phyloP scores from a whole-genome alignment of 1,140 invertebrate genomes.

The Chrysomallon squamiferum region DNA sequence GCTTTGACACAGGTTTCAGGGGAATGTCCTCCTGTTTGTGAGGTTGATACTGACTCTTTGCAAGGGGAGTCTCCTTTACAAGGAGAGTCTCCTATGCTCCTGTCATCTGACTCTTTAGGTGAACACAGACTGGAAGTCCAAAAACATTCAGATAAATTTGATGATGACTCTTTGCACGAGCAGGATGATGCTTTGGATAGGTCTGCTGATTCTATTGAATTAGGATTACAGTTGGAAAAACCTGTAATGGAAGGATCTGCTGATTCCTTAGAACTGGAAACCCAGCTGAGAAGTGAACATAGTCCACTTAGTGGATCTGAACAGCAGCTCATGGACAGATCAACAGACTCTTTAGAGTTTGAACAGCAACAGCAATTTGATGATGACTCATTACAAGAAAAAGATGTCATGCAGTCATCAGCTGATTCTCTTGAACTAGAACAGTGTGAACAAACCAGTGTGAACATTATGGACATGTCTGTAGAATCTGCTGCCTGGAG shows the following conservation, averaged over 20 bases:
- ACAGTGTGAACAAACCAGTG: constrained; percentile 22
- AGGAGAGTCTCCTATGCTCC: constrained; percentile 54
- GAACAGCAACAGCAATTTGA: constrained; percentile 51
- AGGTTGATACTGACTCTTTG: constrained; percentile 69
- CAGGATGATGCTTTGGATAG: constrained; percentile 59
- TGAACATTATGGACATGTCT: constrained; percentile 50
- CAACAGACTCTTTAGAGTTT: constrained; percentile 72
- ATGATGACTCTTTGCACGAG: constrained; percentile 67
- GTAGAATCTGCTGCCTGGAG: constrained; percentile 47
- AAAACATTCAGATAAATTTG: constrained; percentile 60
- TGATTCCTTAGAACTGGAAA: constrained; percentile 18
- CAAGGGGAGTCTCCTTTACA: no score
- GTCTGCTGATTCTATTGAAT: constrained; percentile 72
- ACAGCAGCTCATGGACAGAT: constrained; percentile 61
- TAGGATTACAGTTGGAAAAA: constrained; percentile 61
- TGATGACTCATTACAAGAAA: constrained; percentile 66
- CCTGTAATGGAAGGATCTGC: constrained; percentile 47
- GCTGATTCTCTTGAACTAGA: constrained; percentile 53
- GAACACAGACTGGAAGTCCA: constrained; percentile 28
- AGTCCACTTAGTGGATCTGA: background rate
- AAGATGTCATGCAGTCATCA: constrained; percentile 50
- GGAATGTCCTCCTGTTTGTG: constrained; percentile 46
- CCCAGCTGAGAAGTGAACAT: background rate
- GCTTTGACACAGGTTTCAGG: constrained; percentile 16
- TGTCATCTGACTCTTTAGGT: constrained; percentile 50